These are phyloP conservation scores for Butastur rufipennis DNA, from an alignment of 2,113 vertebrate genomes.

Conservation along the genomic window DNA sequence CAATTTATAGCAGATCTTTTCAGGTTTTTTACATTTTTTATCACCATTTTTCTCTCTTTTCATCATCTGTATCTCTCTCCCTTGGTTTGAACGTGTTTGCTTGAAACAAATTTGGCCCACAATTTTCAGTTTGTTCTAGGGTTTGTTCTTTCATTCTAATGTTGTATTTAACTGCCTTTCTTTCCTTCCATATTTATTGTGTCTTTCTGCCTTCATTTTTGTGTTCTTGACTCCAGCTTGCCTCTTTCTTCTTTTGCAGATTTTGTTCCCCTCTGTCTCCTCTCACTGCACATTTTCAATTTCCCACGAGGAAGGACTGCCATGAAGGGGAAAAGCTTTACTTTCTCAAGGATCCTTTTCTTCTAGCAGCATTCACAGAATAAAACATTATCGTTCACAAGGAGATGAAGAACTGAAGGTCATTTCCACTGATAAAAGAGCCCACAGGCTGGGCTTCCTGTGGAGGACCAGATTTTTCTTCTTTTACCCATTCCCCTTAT, in stretches of 20 bases:
- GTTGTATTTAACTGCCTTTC: not conserved
- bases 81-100: not conserved
- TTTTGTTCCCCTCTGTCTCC: not conserved
- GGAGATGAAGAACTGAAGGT: not conserved
- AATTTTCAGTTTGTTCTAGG: not conserved
- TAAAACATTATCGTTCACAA: not conserved
- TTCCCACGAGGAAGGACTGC: not conserved
- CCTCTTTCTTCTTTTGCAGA: not conserved
- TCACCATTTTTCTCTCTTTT: not conserved
- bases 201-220: not conserved
- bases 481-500: not conserved
- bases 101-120: not conserved
- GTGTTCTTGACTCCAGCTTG: not conserved
- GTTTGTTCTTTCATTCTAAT: not conserved
- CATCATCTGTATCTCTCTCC: not conserved
- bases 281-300: not conserved
- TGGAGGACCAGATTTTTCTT: not conserved
- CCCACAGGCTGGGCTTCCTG: too few species aligned
- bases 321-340: not conserved
- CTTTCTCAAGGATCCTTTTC: not conserved
- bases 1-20: not conserved
- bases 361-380: not conserved
- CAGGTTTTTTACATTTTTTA: not conserved
- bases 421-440: not conserved
- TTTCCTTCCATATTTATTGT: not conserved